Conservation (phyloP, 2,797 vertebrate genomes). For the Myiotriccus ornatus region DNA sequence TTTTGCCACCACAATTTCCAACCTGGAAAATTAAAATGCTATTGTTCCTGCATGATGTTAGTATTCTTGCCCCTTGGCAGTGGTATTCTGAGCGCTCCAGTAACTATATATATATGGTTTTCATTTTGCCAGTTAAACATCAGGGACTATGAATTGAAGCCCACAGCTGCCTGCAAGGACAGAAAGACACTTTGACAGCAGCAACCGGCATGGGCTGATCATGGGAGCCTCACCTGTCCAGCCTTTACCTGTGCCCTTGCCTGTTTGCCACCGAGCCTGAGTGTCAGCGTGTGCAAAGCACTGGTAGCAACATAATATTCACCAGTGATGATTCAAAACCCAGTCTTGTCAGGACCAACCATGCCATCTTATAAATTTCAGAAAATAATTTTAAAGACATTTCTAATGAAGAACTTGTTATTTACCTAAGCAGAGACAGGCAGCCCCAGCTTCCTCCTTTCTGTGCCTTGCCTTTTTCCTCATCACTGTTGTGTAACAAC, state of each 20-base stretch:
- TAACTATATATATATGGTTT: neutral
- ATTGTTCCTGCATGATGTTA: neutral
- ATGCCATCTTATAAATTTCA: neutral
- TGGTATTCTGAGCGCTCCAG: neutral
- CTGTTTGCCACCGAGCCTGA: neutral
- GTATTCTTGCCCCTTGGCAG: neutral
- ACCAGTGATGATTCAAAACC: neutral
- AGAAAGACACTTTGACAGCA: neutral
- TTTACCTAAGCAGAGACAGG: neutral
- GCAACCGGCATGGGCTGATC: accelerated
- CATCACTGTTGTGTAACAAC: neutral
- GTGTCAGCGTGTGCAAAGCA: accelerated
- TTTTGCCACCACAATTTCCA: neutral
- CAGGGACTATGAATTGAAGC: neutral
- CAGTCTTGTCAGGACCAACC: neutral
- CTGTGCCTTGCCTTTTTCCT: neutral
- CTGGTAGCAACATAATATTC: neutral
- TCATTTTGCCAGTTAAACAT: neutral
- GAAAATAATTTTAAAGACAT: neutral
- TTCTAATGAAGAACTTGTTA: neutral
- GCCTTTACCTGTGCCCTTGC: neutral
- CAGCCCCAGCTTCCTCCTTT: neutral
- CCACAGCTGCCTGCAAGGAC: neutral
- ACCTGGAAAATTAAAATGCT: neutral
- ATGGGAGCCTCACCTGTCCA: neutral